Base-by-base conservation (phyloP, 37 sponge, comb jelly and placozoan species). In the Amphimedon queenslandica region DNA sequence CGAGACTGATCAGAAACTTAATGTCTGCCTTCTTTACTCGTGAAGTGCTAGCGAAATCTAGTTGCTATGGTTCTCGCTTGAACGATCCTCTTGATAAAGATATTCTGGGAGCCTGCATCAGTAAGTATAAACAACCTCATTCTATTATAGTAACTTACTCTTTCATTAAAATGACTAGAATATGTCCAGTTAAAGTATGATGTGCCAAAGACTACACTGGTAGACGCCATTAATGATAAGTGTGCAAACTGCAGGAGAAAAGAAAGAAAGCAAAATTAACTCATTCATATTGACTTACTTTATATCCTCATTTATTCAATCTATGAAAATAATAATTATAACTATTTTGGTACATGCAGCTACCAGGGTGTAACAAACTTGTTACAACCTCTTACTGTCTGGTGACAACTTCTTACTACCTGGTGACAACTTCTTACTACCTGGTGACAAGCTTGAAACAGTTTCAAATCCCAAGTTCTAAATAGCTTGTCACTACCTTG, bases 231-330 rank as follows among this genome's bases (percentile, higher is more conserved):
- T 2, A 79, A 79, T 36, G 71, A 79, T 28, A 79, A 79, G 39
- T 79, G 79, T 79, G 79, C 71, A 1, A 79, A 79, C 40, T 69
- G 38, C 42, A n/a, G 79, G 4, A 58, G 79, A 40, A 75, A 63
- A n/a, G n/a, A n/a, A n/a, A n/a, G n/a, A n/a, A n/a, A n/a, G n/a
- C n/a, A n/a, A n/a, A n/a, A n/a, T n/a, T n/a, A n/a, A n/a, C n/a
- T n/a, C n/a, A n/a, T n/a, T n/a, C n/a, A n/a, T n/a, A n/a, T n/a
- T n/a, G n/a, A n/a, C n/a, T n/a, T n/a, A n/a, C n/a, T n/a, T n/a
- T n/a, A n/a, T n/a, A n/a, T n/a, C n/a, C n/a, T n/a, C n/a, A n/a
- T n/a, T n/a, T n/a, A n/a, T n/a, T n/a, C n/a, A n/a, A n/a, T n/a
- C n/a, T n/a, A n/a, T n/a, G n/a, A n/a, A n/a, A n/a, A n/a, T n/a